Evolutionary conservation across 2,888 invertebrate genomes (phyloP).

Genomic region (Papilio elwesi): DNA sequence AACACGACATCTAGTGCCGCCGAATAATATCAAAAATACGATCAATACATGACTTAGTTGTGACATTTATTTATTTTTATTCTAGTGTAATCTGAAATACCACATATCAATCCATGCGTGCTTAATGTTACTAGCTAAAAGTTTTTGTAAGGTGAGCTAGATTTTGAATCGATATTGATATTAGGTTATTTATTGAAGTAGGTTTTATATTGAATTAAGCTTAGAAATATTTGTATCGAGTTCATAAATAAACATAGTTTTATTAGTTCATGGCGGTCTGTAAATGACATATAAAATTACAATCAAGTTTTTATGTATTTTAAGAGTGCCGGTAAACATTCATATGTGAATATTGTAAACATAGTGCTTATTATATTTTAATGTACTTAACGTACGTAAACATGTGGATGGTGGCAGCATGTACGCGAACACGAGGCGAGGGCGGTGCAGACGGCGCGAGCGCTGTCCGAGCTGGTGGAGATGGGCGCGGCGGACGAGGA

Average conservation of each 20-base stretch:
- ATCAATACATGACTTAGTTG: constrained; percentile 47
- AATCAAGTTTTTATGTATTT: constrained; percentile 21
- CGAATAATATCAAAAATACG: constrained; percentile 46
- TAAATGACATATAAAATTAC: constrained; percentile 43
- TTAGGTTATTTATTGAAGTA: too few relatives aligned
- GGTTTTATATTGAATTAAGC: constrained; percentile 19
- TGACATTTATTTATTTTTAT: constrained; percentile 40
- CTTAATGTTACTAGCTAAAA: constrained; percentile 32
- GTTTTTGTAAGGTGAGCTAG: constrained; percentile 24
- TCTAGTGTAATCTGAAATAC: constrained; percentile 42
- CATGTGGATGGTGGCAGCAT: constrained; percentile 64
- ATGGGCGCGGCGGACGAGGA: constrained; percentile 71
- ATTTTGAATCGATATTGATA: constrained; percentile 40
- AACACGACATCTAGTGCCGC: constrained; percentile 37
- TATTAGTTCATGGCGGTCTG: constrained; percentile 42
- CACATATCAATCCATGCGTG: constrained; percentile 40
- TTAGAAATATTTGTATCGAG: constrained; percentile 33
- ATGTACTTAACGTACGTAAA: too few relatives aligned
- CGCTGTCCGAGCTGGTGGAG: constrained; percentile 76
- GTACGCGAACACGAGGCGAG: constrained; percentile 75
- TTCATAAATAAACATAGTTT: constrained; percentile 42
- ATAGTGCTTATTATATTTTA: too few relatives aligned
- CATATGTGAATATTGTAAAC: too few relatives aligned
- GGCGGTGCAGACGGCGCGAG: constrained; percentile 74
- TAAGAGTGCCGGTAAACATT: constrained; percentile 41